phyloP scores from a whole-genome alignment of 2,888 invertebrate species.

The Yponomeuta malinellus region DNA sequence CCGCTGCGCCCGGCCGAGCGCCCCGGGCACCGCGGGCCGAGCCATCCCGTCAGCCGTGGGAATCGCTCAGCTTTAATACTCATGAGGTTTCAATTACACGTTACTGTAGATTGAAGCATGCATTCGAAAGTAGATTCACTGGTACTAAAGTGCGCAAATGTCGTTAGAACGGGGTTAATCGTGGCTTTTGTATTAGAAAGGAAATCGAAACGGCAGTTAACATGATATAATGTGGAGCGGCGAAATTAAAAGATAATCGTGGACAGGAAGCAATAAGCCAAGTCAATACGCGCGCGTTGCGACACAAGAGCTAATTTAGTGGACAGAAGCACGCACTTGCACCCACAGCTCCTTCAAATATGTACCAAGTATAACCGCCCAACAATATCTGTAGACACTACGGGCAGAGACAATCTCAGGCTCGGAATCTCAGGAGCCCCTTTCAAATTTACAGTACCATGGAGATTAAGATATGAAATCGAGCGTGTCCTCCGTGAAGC shows the following conservation, averaged over 20 bases:
- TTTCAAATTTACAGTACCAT: too few relatives aligned
- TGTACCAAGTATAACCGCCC: not conserved
- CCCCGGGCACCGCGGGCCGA: not conserved
- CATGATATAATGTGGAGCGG: conserved; percentile 1
- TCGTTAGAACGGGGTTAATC: not conserved
- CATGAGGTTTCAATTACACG: not conserved
- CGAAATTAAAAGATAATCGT: conserved; percentile 2
- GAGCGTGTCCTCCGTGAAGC: not conserved
- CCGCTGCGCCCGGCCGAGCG: not conserved
- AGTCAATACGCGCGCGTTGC: not conserved
- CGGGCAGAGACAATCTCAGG: not conserved
- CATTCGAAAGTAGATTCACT: not conserved
- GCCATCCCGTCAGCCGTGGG: not conserved
- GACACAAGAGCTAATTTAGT: not conserved
- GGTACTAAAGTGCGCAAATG: not conserved
- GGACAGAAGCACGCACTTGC: not conserved
- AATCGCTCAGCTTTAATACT: not conserved
- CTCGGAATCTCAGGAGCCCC: too few relatives aligned
- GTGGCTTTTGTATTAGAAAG: conserved; percentile 3
- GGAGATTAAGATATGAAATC: too few relatives aligned
- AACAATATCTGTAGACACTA: not conserved
- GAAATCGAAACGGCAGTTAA: conserved; percentile 1
- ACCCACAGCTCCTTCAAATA: not conserved
- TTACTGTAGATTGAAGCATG: not conserved
- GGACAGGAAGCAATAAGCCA: conserved; percentile 7